Base-by-base conservation (phyloP, 2,888 invertebrate genomes). In the Himalopsyche japonica region DNA sequence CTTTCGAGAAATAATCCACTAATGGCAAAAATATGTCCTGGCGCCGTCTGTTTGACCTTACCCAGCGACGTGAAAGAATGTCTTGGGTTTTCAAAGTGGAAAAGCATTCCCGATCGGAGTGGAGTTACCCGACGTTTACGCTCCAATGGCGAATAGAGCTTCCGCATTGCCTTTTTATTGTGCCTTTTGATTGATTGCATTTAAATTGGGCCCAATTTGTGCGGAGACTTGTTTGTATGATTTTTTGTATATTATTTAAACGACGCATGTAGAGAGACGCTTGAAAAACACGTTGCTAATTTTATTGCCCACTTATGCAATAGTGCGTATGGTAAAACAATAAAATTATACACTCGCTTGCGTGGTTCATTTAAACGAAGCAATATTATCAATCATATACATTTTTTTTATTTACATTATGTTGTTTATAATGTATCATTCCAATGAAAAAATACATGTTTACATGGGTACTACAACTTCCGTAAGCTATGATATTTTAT, bases 11-110 rank as follows among this genome's bases (percentile, higher is more conserved):
- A 70, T 70, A 70, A 70, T 70, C 70, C 70, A 70, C 70, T 70
- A 70, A 70, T 70, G 70, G 70, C 70, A 70, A 70, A 70, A 70
- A 70, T 70, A 70, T 70, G 70, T 70, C 70, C 70, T 70, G 70
- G 6, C 27, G 70, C 70, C 70, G 70, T 70, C 70, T 27, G 30
- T 70, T 70, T 70, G 70, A 70, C 70, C 70, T 70, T 70, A 70
- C 70, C 70, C 30, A 27, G 24, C 27, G 70, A 70, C 70, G 70
- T 70, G 70, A 70, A 70, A 70, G 70, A 70, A 30, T 30, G 70
- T 70, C 70, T 27, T 70, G 70, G 70, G 70, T 70, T 70, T 70
- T 27, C 70, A 70, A 70, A 70, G 70, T 10, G 70, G 24, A 30
- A 70, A 70, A 70, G 70, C 70, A 30, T 70, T 70, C 70, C 70